Percentiles rank a stretch among this genome's conserved stretches.
Evolutionary conservation across 1,140 invertebrate genomes (phyloP).

Genomic region (Drosophila malerkotliana): DNA sequence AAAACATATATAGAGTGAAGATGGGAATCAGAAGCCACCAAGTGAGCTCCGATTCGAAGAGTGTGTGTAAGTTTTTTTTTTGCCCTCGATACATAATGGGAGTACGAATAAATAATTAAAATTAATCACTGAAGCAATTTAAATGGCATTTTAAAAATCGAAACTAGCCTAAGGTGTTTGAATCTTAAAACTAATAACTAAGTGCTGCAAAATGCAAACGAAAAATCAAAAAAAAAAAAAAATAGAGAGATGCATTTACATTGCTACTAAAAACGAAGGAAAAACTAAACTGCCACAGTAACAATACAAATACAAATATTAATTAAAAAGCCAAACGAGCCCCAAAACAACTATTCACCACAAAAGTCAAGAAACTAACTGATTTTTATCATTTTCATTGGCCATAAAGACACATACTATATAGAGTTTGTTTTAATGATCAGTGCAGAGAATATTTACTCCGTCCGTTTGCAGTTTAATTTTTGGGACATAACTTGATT

Average conservation of each 20-base stretch:
- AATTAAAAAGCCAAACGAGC: constrained; percentile 24
- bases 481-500: constrained; percentile 23
- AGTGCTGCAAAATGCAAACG: constrained; percentile 16
- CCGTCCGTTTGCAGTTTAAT: constrained; percentile 51
- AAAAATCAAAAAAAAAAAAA: constrained; percentile 10
- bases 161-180: constrained; percentile 44
- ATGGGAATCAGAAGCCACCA: constrained; percentile 19
- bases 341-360: neutral
- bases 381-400: neutral
- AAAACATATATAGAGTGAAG: constrained; percentile 47
- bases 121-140: constrained; percentile 29
- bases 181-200: constrained; percentile 19
- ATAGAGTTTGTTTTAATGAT: neutral
- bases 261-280: constrained; percentile 17
- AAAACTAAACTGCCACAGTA: constrained; percentile 23
- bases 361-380: no score
- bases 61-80: constrained; percentile 9
- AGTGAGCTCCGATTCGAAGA: constrained; percentile 12
- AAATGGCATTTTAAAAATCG: constrained; percentile 37
- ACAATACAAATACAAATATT: constrained; percentile 1
- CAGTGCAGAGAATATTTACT: constrained; percentile 39
- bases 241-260: constrained; percentile 29
- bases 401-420: no score
- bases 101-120: constrained; percentile 22
- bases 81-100: neutral